Conservation (phyloP, 37 sponge, comb jelly and placozoan genomes). For the Halisarca cf. caerulea region DNA sequence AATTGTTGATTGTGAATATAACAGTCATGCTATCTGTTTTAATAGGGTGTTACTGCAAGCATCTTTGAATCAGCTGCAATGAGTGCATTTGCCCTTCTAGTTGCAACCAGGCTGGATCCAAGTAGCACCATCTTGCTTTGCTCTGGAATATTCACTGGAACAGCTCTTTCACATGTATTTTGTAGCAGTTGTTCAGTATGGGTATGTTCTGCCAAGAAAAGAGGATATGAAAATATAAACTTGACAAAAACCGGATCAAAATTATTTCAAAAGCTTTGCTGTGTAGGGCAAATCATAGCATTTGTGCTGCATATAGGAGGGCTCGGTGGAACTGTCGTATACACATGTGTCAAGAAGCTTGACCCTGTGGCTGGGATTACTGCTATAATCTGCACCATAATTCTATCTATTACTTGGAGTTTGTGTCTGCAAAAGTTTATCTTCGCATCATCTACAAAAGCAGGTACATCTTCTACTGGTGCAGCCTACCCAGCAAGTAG, state of each 20-base stretch:
- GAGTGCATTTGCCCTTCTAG: conserved; percentile 43
- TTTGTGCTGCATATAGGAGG: conserved; percentile 41
- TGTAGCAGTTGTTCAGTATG: not conserved
- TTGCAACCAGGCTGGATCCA: conserved; percentile 37
- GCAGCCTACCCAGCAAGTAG: not conserved
- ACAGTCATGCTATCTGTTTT: not conserved
- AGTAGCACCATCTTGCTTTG: conserved; percentile 36
- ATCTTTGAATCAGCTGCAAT: conserved; percentile 20
- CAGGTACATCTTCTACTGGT: not conserved
- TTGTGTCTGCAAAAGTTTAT: not conserved
- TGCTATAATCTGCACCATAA: conserved; percentile 15
- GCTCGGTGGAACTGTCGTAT: not conserved
- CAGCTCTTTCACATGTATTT: conserved; percentile 7
- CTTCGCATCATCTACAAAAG: not conserved
- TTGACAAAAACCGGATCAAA: not conserved
- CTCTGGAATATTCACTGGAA: conserved; percentile 42
- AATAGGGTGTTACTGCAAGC: not conserved
- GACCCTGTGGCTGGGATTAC: conserved; percentile 10
- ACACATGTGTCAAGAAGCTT: not conserved
- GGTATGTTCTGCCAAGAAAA: not conserved
- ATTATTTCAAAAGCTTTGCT: not conserved
- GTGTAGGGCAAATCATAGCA: not conserved
- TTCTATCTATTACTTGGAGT: conserved; percentile 44
- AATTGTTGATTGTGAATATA: not conserved
- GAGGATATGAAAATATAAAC: not conserved